Conservation (phyloP, 2,888 invertebrate genomes). For the Drymonia ruficornis region DNA sequence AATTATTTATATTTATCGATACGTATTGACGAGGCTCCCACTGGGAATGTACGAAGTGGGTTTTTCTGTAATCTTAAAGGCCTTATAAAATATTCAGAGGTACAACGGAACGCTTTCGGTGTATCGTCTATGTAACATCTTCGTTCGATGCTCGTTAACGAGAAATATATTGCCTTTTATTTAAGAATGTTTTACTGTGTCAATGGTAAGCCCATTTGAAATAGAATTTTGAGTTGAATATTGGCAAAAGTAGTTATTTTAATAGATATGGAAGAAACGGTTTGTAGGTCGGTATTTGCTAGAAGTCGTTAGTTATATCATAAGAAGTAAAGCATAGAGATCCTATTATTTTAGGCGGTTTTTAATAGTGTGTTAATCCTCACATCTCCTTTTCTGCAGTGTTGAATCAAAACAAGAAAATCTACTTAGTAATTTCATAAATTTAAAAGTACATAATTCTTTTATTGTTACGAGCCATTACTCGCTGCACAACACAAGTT, state of each 20-base stretch:
- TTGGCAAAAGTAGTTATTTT: no score
- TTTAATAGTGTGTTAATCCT: no score
- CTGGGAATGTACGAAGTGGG: constrained; percentile 41
- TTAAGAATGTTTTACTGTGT: not conserved
- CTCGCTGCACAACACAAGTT: not conserved
- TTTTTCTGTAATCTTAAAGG: constrained; percentile 59
- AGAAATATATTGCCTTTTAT: constrained; percentile 1
- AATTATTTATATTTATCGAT: constrained; percentile 42
- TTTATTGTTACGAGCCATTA: constrained; percentile 5
- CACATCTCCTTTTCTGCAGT: not conserved
- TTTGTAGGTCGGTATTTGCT: no score
- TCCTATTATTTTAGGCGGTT: no score
- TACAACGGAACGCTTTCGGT: constrained; percentile 58
- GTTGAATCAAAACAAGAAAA: not conserved
- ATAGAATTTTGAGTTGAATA: no score
- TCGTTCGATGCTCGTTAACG: not conserved
- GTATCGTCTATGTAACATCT: constrained; percentile 4
- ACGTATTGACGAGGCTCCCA: constrained; percentile 31
- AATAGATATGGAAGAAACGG: no score
- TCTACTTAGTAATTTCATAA: not conserved
- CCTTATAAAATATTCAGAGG: constrained; percentile 61
- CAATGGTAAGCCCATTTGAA: no score
- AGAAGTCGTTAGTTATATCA: no score
- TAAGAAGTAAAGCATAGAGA: no score
- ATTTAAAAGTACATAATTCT: not conserved